Percentiles rank a stretch among this genome's conserved stretches.
These are phyloP conservation scores for Plectropomus leopardus DNA, from an alignment of 2,113 vertebrate genomes.

Conservation along the genomic window DNA sequence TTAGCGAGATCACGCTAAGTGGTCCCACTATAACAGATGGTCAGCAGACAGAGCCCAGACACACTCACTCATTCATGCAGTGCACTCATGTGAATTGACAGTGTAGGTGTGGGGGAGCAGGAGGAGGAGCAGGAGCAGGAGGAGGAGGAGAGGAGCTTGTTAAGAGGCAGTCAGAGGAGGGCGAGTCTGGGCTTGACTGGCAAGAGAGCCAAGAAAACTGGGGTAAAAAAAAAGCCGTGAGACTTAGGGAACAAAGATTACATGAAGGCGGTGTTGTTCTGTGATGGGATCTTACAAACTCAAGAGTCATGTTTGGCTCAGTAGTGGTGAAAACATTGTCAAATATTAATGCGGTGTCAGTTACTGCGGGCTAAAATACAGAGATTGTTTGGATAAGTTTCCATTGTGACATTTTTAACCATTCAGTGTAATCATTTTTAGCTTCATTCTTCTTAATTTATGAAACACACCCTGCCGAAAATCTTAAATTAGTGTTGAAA, in stretches of 20 bases:
- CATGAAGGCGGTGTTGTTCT: not conserved
- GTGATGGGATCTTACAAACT: not conserved
- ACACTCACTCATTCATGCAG: slow-evolving; percentile 31
- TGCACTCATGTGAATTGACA: slow-evolving; percentile 23
- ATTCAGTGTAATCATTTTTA: not conserved
- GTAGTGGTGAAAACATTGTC: not conserved
- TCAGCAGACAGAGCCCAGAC: slow-evolving; percentile 56
- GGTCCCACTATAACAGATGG: slow-evolving; percentile 54
- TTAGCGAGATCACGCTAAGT: slow-evolving; percentile 68
- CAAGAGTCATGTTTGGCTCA: not conserved
- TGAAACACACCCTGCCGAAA: slow-evolving; percentile 2
- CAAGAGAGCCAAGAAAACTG: slow-evolving; percentile 40
- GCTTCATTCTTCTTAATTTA: not conserved
- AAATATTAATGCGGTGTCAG: not conserved
- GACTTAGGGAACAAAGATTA: not conserved
- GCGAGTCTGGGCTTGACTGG: slow-evolving; percentile 69
- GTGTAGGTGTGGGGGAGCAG: slow-evolving; percentile 20
- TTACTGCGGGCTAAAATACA: not conserved
- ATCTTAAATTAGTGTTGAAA: not conserved
- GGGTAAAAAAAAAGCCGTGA: slow-evolving; percentile 17
- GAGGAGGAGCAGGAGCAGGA: not conserved
- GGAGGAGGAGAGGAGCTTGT: slow-evolving; percentile 13
- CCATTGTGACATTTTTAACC: not conserved
- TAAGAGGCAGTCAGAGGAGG: slow-evolving; percentile 24
- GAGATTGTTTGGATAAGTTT: not conserved